Evolutionary conservation across 37 sponge, comb jelly and placozoan genomes (phyloP), one percentile per base, ranked within the genome.

Genomic region (Cladorhizidae sp.): DNA sequence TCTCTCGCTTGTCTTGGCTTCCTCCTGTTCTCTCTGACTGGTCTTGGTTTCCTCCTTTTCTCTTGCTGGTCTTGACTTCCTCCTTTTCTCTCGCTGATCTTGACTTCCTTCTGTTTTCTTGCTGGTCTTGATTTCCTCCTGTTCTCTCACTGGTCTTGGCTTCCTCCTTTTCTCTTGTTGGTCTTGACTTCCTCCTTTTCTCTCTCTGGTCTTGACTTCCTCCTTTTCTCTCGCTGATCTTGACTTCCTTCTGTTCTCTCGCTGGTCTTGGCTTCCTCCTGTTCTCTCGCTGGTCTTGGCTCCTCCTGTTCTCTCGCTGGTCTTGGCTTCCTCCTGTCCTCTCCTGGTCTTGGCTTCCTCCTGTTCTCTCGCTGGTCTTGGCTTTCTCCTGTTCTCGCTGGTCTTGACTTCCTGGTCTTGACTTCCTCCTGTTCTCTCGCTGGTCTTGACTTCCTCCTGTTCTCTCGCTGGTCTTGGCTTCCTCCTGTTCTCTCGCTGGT

Each of bases 21-120:
- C 25, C 74, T 73, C 37, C 49, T 55, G 9, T 12, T 28, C 74
- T 73, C 74, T 51, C 54, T 73, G 55, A 50, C 74, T 51, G 29
- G 14, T 55, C 49, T 55, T 51, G 55, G 14, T 55, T 73, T 55
- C 25, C 56, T 51, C 74, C 49, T 55, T 51, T 31, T 51, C 74
- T 51, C 74, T 51, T 31, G 14, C 74, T 73, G 55, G 14, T 55
- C 25, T 31, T 51, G 55, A 50, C 74, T 51, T 31, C 25, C 74
- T 73, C 74, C 25, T 31, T 51, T 55, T 51, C 74, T 51, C 56
- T 51, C 74, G 42, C 74, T 51, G 55, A n/a, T 55, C 49, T 55
- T 51, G 29, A n/a, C 74, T 51, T 55, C 49, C 74, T 51, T 31
- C 25, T 55, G 42, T 55, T 51, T 55, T 51, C 74, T 73, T 55